phyloP scores from a whole-genome alignment of 2,888 invertebrate species.

The Ariolimax columbianus region DNA sequence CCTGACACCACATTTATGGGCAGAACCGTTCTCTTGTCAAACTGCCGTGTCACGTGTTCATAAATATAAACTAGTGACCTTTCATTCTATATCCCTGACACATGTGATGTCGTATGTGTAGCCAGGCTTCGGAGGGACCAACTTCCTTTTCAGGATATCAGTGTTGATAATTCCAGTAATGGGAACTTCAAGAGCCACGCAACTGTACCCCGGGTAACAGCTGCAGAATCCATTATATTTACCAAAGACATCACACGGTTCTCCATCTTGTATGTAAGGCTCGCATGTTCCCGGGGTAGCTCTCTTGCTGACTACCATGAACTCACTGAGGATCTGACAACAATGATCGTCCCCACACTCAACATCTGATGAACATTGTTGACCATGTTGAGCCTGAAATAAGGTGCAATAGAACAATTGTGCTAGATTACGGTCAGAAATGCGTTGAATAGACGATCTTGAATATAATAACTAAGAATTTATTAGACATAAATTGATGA shows the following conservation, averaged over 20 bases:
- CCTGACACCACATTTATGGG: too few species aligned
- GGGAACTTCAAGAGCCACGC: conserved; percentile 40
- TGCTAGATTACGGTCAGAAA: too few species aligned
- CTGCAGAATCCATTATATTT: conserved; percentile 53
- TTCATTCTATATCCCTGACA: conserved; percentile 8
- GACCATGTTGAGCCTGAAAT: conserved; percentile 37
- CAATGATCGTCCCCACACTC: conserved; percentile 46
- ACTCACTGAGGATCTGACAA: conserved; percentile 52
- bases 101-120: conserved; percentile 31
- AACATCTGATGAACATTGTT: conserved; percentile 11
- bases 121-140: conserved; percentile 45
- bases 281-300: conserved; percentile 40
- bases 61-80: not conserved
- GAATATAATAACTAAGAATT: too few species aligned
- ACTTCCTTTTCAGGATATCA: conserved; percentile 4
- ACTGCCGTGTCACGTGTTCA: too few species aligned
- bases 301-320: conserved; percentile 43
- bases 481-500: too few species aligned
- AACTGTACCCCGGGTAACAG: conserved; percentile 50
- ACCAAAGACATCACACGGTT: conserved; percentile 18
- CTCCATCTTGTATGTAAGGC: conserved; percentile 8
- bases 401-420: too few species aligned
- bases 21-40: too few species aligned
- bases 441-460: too few species aligned
- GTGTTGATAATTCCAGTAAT: not conserved